Base-by-base conservation (phyloP, 1,140 invertebrate species). In the Drosophila nigrodunni region DNA sequence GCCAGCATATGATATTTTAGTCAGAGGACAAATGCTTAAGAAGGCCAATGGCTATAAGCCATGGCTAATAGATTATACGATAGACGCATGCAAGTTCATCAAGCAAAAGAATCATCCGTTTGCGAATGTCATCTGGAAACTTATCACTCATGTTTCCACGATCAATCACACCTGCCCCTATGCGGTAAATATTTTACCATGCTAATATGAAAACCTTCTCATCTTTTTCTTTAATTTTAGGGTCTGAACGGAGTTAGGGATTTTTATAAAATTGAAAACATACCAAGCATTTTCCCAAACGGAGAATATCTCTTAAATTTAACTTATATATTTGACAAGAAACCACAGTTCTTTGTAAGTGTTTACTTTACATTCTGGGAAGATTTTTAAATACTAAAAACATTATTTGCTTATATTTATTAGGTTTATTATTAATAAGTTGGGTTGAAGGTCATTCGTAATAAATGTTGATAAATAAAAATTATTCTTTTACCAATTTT, bases 31-130 rank as follows among this genome's bases (percentile, higher is more conserved):
- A 43, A 0, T 81, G 1, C 62, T 71, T n/a, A 85, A 72, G 11
- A 80, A 46, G 7, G 74, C 58, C n/a, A 85, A 46, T 54, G 82
- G 82, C 1, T 85, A 80, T 25, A 85, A 80, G 18, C 82, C 82
- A 0, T 85, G 76, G 41, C n/a, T 85, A 7, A 10, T 72, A 1
- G 62, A 86, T 13, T 41, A n/a, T 7, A 76, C 30, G 0, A 4
- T 85, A 0, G 82, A 85, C 55, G 82, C 6, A 2, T 86, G 82
- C n/a, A 15, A 67, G 7, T 86, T 78, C 50, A 44, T 81, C 50
- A 35, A 68, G 1, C 55, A 2, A 1, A 49, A 60, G 4, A 21
- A 80, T 35, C 68, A 85, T 8, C 77, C 81, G 1, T 5, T 71
- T 0, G 25, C 25, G 25, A 30, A 30, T 30, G 0, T 30, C 25